Evolutionary conservation across 1,140 invertebrate genomes (phyloP).

Genomic region (Melitaea cinxia): DNA sequence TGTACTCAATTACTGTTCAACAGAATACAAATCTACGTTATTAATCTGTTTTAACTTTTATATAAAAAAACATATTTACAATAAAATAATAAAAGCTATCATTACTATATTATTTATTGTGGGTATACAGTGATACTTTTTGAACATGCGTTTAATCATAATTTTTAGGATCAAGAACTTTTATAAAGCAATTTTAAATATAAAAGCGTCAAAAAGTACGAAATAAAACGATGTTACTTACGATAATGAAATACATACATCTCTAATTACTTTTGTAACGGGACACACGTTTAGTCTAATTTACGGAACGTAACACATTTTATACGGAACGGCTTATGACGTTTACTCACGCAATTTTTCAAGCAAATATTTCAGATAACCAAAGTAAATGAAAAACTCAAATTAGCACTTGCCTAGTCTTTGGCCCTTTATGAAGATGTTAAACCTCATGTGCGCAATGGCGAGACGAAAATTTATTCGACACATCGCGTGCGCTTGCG

Average conservation of each 20-base stretch:
- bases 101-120: too few species aligned
- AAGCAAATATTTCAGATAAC: too few species aligned
- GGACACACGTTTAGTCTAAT: neutral
- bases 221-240: neutral
- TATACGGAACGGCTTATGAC: neutral
- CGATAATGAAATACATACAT: neutral
- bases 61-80: neutral
- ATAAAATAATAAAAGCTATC: neutral
- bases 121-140: too few species aligned
- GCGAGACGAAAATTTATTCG: slow-evolving; percentile 27
- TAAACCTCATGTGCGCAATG: slow-evolving; percentile 34
- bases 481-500: slow-evolving; percentile 33
- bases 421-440: slow-evolving; percentile 32
- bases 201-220: neutral
- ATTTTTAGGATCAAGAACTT: too few species aligned
- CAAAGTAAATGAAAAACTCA: neutral
- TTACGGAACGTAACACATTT: neutral
- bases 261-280: neutral
- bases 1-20: slow-evolving; percentile 14
- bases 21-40: slow-evolving; percentile 10
- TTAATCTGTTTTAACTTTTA: slow-evolving; percentile 1
- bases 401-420: slow-evolving; percentile 41
- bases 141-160: too few species aligned
- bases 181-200: neutral
- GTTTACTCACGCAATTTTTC: too few species aligned